Evolutionary conservation across 53 echinoderm and acorn worm genomes (phyloP).

Genomic region (Mesocentrotus franciscanus): DNA sequence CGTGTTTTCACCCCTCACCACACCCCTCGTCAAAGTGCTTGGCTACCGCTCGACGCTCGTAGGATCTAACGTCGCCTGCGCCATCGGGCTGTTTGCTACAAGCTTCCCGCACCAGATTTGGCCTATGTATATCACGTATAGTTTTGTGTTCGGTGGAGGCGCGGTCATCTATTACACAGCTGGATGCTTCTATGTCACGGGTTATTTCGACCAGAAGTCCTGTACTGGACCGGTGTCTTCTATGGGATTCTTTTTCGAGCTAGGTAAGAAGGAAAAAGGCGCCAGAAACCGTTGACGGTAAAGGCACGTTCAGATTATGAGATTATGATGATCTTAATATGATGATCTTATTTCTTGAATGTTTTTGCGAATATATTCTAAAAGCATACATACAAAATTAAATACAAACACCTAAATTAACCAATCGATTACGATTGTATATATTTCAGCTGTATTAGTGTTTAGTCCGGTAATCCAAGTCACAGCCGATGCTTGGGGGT

Average conservation of each 20-base stretch:
- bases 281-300: neutral
- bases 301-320: too few relatives aligned
- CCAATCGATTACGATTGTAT: too few relatives aligned
- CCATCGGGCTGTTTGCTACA: constrained; percentile 17
- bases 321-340: too few relatives aligned
- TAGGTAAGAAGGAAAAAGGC: neutral
- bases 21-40: neutral
- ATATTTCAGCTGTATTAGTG: constrained; percentile 24
- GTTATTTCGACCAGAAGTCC: constrained; percentile 41
- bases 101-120: constrained; percentile 42
- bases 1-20: constrained; percentile 20
- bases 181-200: constrained; percentile 49
- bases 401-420: too few relatives aligned
- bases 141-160: constrained; percentile 14
- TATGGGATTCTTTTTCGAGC: constrained; percentile 15
- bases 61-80: neutral
- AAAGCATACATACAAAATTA: too few relatives aligned
- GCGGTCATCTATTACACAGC: constrained; percentile 6
- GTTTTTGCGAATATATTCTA: too few relatives aligned
- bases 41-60: constrained; percentile 2
- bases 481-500: constrained; percentile 40
- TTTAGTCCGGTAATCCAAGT: constrained; percentile 48
- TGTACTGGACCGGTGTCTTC: constrained; percentile 52
- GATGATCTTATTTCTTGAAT: too few relatives aligned
- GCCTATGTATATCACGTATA: constrained; percentile 51